phyloP scores from a whole-genome alignment of 2,797 vertebrate species.

The Sebastes baramenuke region DNA sequence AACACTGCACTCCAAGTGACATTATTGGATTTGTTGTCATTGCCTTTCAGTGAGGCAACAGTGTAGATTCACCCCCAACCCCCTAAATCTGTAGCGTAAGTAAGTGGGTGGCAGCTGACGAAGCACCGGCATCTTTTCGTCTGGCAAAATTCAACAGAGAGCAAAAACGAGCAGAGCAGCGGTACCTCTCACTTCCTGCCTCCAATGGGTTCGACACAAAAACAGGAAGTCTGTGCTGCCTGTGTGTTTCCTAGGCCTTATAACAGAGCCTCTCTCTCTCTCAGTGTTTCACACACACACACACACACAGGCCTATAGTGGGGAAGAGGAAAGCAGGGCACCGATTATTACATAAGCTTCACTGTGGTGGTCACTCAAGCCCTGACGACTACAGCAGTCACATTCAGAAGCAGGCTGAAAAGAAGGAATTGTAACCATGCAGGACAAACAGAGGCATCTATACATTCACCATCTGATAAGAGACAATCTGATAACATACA shows the following conservation, averaged over 20 bases:
- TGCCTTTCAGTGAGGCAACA: conserved; percentile 28
- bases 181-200: conserved; percentile 74
- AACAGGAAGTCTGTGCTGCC: conserved; percentile 77
- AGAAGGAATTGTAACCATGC: conserved; percentile 53
- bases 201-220: conserved; percentile 64
- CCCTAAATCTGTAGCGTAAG: conserved; percentile 13
- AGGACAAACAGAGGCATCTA: conserved; percentile 39
- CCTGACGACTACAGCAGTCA: conserved; percentile 49
- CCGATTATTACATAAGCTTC: conserved; percentile 68
- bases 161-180: conserved; percentile 39
- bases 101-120: conserved; percentile 49
- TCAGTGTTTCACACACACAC: conserved; percentile 32
- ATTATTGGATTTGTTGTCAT: conserved; percentile 66
- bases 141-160: conserved; percentile 17
- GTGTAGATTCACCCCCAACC: background rate
- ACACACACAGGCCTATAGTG: conserved; percentile 30
- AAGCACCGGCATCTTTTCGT: conserved; percentile 22
- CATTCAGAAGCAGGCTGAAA: conserved; percentile 53
- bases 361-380: conserved; percentile 47
- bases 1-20: conserved; percentile 20
- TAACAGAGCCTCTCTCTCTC: conserved; percentile 44
- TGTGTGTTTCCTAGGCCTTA: conserved; percentile 67
- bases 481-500: conserved; percentile 30
- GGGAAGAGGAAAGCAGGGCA: conserved; percentile 58
- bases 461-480: conserved; percentile 43